A percentile compares a stretch with the other conserved stretches of the same genome.
Conservation (phyloP, 2,797 vertebrate genomes). For the Lutjanus argentimaculatus region DNA sequence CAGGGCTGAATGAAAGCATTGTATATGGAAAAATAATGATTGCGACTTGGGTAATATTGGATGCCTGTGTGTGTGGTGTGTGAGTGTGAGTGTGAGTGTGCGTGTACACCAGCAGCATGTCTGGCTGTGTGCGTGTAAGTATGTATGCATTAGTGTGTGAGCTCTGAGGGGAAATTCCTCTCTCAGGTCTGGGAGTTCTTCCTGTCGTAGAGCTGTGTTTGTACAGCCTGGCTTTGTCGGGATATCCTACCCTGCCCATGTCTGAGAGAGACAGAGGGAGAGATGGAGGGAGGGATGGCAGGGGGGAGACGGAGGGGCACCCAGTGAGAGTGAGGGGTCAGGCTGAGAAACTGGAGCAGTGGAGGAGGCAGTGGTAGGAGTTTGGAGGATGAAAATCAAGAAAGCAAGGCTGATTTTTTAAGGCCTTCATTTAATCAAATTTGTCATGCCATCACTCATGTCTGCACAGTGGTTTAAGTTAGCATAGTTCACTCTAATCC, state of each 20-base stretch:
- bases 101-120: background rate
- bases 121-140: constrained; percentile 16
- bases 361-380: constrained; percentile 27
- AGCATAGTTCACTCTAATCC: constrained; percentile 52
- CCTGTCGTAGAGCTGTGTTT: constrained; percentile 89
- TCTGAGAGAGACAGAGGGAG: constrained; percentile 70
- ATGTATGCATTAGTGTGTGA: constrained; percentile 67
- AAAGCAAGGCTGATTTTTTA: constrained; percentile 36
- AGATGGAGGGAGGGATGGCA: constrained; percentile 39
- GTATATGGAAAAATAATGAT: constrained; percentile 45
- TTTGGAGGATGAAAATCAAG: constrained; percentile 39
- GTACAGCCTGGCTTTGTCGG: constrained; percentile 88
- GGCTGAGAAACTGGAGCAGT: constrained; percentile 28
- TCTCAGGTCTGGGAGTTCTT: constrained; percentile 87
- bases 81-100: constrained; percentile 34
- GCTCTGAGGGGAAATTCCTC: constrained; percentile 86
- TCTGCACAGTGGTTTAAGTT: constrained; percentile 49
- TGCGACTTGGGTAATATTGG: constrained; percentile 27
- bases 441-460: constrained; percentile 31
- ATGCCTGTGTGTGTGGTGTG: constrained; percentile 47
- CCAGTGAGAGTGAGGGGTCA: constrained; percentile 18
- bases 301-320: constrained; percentile 47
- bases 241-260: constrained; percentile 88
- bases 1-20: constrained; percentile 40
- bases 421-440: constrained; percentile 51